phyloP scores from a whole-genome alignment of 2,888 invertebrate genomes.

The Pteria penguin region DNA sequence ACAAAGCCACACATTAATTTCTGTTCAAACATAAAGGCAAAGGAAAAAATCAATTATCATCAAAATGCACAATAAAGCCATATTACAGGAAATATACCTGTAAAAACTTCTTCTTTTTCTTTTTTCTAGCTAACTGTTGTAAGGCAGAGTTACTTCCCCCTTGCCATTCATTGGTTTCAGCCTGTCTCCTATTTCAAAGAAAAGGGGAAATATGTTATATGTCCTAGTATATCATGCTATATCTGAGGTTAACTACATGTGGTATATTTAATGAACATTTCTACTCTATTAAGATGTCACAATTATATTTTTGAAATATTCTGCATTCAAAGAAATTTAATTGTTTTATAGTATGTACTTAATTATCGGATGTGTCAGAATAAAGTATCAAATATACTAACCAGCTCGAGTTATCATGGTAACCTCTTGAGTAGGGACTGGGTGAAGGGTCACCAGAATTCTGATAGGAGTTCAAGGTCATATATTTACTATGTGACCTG shows the following conservation, averaged over 20 bases:
- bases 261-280: too few species aligned
- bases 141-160: constrained; percentile 43
- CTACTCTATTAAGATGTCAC: too few species aligned
- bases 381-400: background rate
- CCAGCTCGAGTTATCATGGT: constrained; percentile 10
- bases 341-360: too few species aligned
- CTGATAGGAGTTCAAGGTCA: constrained; percentile 54
- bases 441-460: background rate
- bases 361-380: too few species aligned
- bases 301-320: background rate
- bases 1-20: too few species aligned
- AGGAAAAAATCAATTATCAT: background rate
- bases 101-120: constrained; percentile 71
- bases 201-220: too few species aligned
- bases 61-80: background rate
- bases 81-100: constrained; percentile 52
- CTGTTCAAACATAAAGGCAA: too few species aligned
- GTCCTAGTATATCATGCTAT: too few species aligned
- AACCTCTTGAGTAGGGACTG: background rate
- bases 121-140: constrained; percentile 68
- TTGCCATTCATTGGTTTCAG: constrained; percentile 52
- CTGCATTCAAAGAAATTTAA: too few species aligned
- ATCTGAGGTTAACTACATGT: too few species aligned
- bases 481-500: constrained; percentile 61
- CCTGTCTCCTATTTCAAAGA: too few species aligned